phyloP scores from a whole-genome alignment of 1,140 invertebrate genomes.

The Pachypsylla venusta region DNA sequence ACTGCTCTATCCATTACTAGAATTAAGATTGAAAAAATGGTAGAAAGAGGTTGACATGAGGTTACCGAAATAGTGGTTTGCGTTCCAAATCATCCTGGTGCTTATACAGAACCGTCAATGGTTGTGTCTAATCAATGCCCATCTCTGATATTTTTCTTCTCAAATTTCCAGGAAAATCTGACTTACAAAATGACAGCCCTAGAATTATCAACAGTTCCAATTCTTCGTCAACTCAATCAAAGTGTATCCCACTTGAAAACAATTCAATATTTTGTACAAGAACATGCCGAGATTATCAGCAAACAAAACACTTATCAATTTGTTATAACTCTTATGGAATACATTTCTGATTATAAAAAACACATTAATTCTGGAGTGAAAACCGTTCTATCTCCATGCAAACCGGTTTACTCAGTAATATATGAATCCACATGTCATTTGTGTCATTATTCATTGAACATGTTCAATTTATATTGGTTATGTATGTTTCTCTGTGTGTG shows the following conservation, averaged over 20 bases:
- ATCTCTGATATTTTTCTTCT: no score
- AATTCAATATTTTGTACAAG: conserved; percentile 56
- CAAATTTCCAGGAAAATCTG: conserved; percentile 43
- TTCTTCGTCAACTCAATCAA: conserved; percentile 49
- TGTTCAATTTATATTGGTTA: background rate
- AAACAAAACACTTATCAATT: conserved; percentile 29
- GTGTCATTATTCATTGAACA: background rate
- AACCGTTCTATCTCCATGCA: background rate
- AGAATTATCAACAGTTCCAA: conserved; percentile 50
- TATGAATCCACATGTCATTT: background rate
- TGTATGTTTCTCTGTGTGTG: background rate
- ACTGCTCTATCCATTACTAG: no score
- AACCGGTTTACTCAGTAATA: background rate
- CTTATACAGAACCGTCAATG: no score
- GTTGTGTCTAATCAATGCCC: no score
- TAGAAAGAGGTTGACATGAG: no score
- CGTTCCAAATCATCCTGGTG: no score
- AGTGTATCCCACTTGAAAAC: conserved; percentile 53
- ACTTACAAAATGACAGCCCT: conserved; percentile 56
- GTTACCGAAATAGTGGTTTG: no score
- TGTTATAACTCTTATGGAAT: background rate
- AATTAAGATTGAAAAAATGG: no score
- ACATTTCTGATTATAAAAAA: background rate
- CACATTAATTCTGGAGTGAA: background rate
- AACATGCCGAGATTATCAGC: conserved; percentile 52